phyloP scores from a whole-genome alignment of 2,888 invertebrate genomes.

The Philaethria dido region DNA sequence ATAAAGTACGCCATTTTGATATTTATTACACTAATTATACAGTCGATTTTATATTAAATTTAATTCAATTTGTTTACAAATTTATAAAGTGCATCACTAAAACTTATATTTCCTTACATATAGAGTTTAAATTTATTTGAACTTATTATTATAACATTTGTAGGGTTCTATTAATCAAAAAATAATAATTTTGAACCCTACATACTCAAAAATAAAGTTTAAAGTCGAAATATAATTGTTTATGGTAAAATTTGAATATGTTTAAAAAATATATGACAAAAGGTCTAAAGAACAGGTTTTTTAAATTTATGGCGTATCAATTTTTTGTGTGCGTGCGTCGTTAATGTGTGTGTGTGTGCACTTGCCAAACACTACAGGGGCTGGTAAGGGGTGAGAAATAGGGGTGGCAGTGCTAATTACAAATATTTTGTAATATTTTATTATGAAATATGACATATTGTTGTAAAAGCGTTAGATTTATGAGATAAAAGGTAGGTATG shows the following conservation, averaged over 20 bases:
- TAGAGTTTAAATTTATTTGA: neutral
- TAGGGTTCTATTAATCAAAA: neutral
- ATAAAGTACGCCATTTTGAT: constrained; percentile 31
- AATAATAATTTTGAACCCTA: constrained; percentile 5
- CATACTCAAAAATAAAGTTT: neutral
- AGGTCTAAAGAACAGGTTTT: constrained; percentile 75
- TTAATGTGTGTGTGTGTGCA: constrained; percentile 53
- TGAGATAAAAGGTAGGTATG: too few relatives aligned
- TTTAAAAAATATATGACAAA: constrained; percentile 55
- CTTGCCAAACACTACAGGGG: constrained; percentile 70
- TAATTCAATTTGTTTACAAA: constrained; percentile 7
- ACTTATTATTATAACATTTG: neutral
- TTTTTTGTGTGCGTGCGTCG: constrained; percentile 53
- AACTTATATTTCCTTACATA: neutral
- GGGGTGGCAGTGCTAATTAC: constrained; percentile 42
- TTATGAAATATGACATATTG: neutral
- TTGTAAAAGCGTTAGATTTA: too few relatives aligned
- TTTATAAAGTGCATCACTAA: neutral
- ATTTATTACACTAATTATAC: constrained; percentile 39
- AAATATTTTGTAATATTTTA: neutral
- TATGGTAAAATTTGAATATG: constrained; percentile 16
- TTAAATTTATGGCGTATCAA: constrained; percentile 77
- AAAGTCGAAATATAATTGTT: neutral
- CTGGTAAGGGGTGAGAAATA: constrained; percentile 67
- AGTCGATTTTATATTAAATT: constrained; percentile 27